Base-by-base conservation (phyloP, 2,888 invertebrate species). In the Agrilus biguttatus region DNA sequence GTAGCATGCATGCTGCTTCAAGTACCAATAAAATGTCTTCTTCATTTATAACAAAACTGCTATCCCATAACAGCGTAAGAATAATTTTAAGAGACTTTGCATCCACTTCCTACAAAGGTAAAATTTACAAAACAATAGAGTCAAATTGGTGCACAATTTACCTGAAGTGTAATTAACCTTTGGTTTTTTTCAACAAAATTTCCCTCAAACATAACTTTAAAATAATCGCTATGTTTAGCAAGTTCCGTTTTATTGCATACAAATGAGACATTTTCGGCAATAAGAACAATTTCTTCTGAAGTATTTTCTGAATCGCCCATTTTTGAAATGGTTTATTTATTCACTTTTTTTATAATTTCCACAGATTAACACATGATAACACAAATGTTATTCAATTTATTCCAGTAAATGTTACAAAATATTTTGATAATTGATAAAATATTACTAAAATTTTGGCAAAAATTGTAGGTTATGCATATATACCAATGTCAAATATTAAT, bases 191-290 rank as follows among this genome's bases (percentile, higher is more conserved):
- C 69, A 12, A 56, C 47, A 49, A 67, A 69, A 48, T 62, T 57
- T 2, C 65, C 62, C 43, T 60, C 61, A 44, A 71, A 67, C 70
- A 71, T 70, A 6, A 61, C 68, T 51, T 59, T 57, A 50, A 71
- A 71, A 56, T 69, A 71, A 46, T 65, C 62, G 50, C 69, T 70
- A 46, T 65, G 54, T 43, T 54, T 42, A 13, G 59, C 55, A 39
- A 71, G 53, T 21, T 54, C 46, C 21, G 51, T 44, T 41, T 60
- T 61, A 37, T 55, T 52, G 48, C 61, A 63, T 13, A 48, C 48
- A 44, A 62, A 48, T 44, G 50, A 45, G 2, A 43, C 44, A 6
- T 49, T 50, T 42, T 56, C 57, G 13, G 60, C 52, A 36, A 53
- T 41, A 23, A 62, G 45, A 3, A 47, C 51, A 35, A 60, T 53